Percentiles rank a stretch among this genome's conserved stretches.
Conservation (phyloP, 1,140 invertebrate species). For the Lordiphosa mommai region DNA sequence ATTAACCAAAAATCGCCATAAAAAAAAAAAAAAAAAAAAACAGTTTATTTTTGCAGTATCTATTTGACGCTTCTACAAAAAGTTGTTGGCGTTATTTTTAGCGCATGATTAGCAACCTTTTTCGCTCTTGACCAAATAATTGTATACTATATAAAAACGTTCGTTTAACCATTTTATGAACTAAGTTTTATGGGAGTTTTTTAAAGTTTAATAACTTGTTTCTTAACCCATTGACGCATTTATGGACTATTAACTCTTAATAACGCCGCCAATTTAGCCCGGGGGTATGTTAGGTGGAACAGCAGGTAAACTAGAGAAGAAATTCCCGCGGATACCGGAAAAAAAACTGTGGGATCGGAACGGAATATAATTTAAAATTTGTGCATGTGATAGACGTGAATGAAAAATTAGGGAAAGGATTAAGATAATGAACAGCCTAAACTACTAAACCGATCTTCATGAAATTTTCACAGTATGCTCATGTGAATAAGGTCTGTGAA, state of each 20-base stretch:
- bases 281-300: no score
- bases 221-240: conserved; percentile 32
- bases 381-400: no score
- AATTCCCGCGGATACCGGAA: no score
- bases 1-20: conserved; percentile 47
- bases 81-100: conserved; percentile 67
- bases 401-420: no score
- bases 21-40: conserved; percentile 16
- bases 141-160: not conserved
- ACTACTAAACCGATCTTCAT: no score
- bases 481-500: no score
- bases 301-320: no score
- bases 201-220: conserved; percentile 40
- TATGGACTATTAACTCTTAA: not conserved
- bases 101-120: conserved; percentile 62
- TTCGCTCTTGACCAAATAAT: conserved; percentile 8
- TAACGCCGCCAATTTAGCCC: no score
- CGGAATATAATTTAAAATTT: no score
- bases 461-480: no score
- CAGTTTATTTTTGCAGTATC: conserved; percentile 38
- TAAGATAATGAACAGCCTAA: no score
- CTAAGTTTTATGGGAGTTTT: conserved; percentile 47
- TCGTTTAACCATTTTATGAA: conserved; percentile 48
- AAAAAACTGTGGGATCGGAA: no score
- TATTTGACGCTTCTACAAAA: conserved; percentile 33